Base-by-base conservation (phyloP, 1,140 invertebrate species). In the Lucilia cuprina region DNA sequence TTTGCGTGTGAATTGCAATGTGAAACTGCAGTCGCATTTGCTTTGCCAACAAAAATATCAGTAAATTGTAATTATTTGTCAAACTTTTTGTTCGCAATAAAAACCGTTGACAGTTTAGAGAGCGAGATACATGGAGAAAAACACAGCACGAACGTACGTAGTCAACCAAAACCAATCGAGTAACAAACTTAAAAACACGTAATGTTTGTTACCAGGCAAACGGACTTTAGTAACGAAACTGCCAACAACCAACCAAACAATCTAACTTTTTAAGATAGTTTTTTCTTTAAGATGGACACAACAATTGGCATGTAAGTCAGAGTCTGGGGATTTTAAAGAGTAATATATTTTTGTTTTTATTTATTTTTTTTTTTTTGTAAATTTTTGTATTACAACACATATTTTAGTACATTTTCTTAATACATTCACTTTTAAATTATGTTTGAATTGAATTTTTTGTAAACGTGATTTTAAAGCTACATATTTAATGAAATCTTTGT, bases 21-120 rank as follows among this genome's bases (percentile, higher is more conserved):
- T 55, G 12, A 17, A 55, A 55, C 50, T 17, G 13, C 13, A 55
- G 9, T 55, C 17, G 50, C 50, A 55, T 17, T 55, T 55, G 50
- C 12, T 55, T 8, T 3, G 25, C 25, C 25, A 55, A n/a, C 60
- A 25, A 70, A 70, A 70, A 70, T 70, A 70, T 70, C 9, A 21
- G 65, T 70, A 70, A 19, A 70, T 70, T 70, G 65, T 21, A 70
- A 70, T 70, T 70, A 70, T 70, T 70, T 70, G 65, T 70, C 65
- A 70, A 70, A 70, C 8, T 70, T 70, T 70, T 21, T 70, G n/a
- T 70, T 70, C 19, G 65, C 65, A 70, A 10, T 70, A 21, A 70
- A 70, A 30, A 70, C 21, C 2, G 65, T 70, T 70, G 65, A 21
- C 65, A 21, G 65, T 70, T 21, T 8, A 9, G 7, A n/a, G n/a